These are phyloP conservation scores for Henricia sp. DNA, from an alignment of 53 echinoderm and acorn worm species.

Conservation along the genomic window DNA sequence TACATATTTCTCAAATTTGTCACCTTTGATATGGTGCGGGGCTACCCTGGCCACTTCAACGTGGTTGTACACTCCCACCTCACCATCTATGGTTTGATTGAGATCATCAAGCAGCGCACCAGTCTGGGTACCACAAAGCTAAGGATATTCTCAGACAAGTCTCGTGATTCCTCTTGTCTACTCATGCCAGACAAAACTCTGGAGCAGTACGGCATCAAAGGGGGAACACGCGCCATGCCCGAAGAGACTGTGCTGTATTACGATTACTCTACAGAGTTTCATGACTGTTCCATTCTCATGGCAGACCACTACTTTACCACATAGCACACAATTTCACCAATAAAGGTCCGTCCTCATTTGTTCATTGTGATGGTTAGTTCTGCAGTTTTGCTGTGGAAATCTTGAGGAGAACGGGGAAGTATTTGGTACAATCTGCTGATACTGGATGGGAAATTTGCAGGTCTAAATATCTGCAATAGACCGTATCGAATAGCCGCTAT, in stretches of 20 bases:
- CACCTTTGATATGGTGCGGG: conserved; percentile 85
- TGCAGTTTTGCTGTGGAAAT: too few relatives aligned
- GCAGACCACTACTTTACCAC: conserved; percentile 85
- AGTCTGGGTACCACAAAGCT: conserved; percentile 83
- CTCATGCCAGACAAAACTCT: conserved; percentile 79
- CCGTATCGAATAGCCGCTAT: too few relatives aligned
- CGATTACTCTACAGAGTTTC: conserved; percentile 91
- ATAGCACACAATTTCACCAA: conserved; percentile 7
- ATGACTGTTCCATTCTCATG: conserved; percentile 88
- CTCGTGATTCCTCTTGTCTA: conserved; percentile 68
- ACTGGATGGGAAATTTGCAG: too few relatives aligned
- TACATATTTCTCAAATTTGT: conserved; percentile 75
- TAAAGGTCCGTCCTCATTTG: too few relatives aligned
- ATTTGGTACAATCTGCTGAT: too few relatives aligned
- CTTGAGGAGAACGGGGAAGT: too few relatives aligned
- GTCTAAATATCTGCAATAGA: too few relatives aligned
- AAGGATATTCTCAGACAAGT: conserved; percentile 80
- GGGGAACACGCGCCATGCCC: conserved; percentile 76
- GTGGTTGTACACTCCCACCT: conserved; percentile 83
- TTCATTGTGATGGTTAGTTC: too few relatives aligned
- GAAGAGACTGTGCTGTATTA: conserved; percentile 85
- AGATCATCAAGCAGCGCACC: conserved; percentile 78
- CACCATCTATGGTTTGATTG: conserved; percentile 73
- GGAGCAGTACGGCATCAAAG: conserved; percentile 78
- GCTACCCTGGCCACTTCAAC: conserved; percentile 92